Evolutionary conservation across 2,113 vertebrate genomes (phyloP).

Genomic region (Melanerpes aurifrons): DNA sequence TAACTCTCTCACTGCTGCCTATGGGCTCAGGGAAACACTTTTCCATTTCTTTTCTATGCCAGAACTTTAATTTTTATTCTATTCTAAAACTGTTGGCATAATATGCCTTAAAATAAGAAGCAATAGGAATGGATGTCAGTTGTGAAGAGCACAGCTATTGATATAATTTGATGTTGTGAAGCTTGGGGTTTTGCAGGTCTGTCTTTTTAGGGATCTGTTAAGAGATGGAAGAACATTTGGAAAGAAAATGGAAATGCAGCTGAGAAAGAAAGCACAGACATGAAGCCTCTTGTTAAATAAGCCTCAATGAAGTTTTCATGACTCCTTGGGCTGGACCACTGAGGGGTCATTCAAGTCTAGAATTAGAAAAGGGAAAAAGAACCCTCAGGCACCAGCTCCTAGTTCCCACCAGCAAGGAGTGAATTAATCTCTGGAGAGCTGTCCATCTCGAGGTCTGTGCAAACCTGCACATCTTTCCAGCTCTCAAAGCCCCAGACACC

Average conservation of each 20-base stretch:
- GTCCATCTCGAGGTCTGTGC: not conserved
- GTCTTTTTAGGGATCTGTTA: not conserved
- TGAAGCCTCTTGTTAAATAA: not conserved
- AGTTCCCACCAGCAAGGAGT: not conserved
- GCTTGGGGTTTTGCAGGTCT: not conserved
- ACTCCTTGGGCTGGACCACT: not conserved
- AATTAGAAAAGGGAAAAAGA: not conserved
- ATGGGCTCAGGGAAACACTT: not conserved
- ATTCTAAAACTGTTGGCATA: not conserved
- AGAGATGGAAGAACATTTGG: not conserved
- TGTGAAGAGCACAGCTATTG: not conserved
- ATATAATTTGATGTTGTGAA: not conserved
- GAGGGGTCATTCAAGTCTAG: not conserved
- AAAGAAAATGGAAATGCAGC: not conserved
- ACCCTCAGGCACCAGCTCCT: not conserved
- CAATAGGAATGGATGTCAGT: not conserved
- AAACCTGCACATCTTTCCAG: not conserved
- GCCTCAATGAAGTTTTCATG: not conserved
- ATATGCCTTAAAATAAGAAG: not conserved
- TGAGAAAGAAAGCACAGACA: not conserved
- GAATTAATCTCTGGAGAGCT: not conserved
- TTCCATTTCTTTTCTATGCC: not conserved
- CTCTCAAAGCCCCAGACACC: not conserved
- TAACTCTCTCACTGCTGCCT: constrained; percentile 21
- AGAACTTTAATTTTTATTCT: not conserved